Evolutionary conservation across 2,113 vertebrate genomes (phyloP).

Genomic region (Coptodon rendalli): DNA sequence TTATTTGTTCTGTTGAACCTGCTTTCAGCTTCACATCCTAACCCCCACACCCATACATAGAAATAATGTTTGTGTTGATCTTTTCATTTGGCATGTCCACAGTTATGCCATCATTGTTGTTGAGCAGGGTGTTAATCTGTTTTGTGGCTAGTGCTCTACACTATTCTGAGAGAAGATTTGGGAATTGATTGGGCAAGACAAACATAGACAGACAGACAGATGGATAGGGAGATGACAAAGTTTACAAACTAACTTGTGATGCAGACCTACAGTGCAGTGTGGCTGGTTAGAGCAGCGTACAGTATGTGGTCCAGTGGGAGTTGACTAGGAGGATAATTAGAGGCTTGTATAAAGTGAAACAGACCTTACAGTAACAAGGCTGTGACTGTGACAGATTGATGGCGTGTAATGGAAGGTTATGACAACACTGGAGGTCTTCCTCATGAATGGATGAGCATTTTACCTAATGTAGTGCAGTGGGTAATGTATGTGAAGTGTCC

Average conservation of each 20-base stretch:
- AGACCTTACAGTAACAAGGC: conserved; percentile 60
- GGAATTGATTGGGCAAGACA: neutral
- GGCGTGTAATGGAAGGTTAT: conserved; percentile 53
- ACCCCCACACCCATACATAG: neutral
- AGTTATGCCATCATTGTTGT: neutral
- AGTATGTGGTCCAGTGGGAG: conserved; percentile 65
- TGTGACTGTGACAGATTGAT: conserved; percentile 64
- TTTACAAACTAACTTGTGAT: neutral
- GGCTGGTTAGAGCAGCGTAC: conserved; percentile 36
- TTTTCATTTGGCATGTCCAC: neutral
- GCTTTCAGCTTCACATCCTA: neutral
- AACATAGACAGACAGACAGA: neutral
- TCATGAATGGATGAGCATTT: conserved; percentile 39
- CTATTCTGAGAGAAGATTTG: conserved; percentile 4
- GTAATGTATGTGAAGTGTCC: neutral
- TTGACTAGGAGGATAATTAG: conserved; percentile 65
- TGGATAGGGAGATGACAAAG: neutral
- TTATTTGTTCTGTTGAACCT: neutral
- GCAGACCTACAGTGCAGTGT: conserved; percentile 38
- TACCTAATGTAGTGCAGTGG: neutral
- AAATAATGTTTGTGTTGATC: neutral
- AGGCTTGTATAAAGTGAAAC: conserved; percentile 58
- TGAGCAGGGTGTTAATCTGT: conserved; percentile 1
- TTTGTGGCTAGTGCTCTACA: neutral
- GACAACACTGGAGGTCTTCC: conserved; percentile 59